Base-by-base conservation (phyloP, 2,888 invertebrate species). In the Diarsia dahlii region DNA sequence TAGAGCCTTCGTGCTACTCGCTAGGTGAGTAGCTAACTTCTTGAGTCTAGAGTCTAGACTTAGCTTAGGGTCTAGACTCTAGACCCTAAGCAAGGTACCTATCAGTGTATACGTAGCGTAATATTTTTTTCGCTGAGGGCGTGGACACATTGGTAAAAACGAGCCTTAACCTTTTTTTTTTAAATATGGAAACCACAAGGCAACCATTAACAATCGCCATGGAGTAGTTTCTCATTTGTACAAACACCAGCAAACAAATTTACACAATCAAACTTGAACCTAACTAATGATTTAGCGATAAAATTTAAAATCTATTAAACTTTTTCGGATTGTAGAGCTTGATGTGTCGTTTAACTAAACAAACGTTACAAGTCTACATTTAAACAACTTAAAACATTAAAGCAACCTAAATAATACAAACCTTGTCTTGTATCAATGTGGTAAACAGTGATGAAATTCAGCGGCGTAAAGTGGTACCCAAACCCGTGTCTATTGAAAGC, bases 401-500 rank as follows among this genome's bases (percentile, higher is more conserved):
- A 60, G 45, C 0, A 23, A 10, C 10, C 20, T 4, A 1, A 9
- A 81, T 48, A 13, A 73, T 88, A 91, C 96, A 89, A 94, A 98
- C 98, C 98, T 98, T 97, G 97, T 90, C 97, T 97, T 34, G 97
- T 97, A 87, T 97, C 97, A 86, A 98, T 95, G 92, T 97, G 97
- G 94, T 96, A 98, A 86, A 97, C 93, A 45, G 97, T 97, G 82
- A 97, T 93, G 89, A 97, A 97, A 82, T 97, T 97, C 71, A 97
- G 87, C 1, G 98, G 98, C 5, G 95, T 95, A 85, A 97, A 97
- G 82, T 96, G 92, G 67, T 97, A 92, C 71, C 97, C 97, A 58
- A 97, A 94, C 62, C 96, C 97, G 62, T 94, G 92, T 81, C 94
- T 95, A 87, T 97, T 97, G 78, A 96, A 96, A 0, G 91, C 81